Conservation (phyloP, 2,797 vertebrate species). For the Thripadectes ignobilis region DNA sequence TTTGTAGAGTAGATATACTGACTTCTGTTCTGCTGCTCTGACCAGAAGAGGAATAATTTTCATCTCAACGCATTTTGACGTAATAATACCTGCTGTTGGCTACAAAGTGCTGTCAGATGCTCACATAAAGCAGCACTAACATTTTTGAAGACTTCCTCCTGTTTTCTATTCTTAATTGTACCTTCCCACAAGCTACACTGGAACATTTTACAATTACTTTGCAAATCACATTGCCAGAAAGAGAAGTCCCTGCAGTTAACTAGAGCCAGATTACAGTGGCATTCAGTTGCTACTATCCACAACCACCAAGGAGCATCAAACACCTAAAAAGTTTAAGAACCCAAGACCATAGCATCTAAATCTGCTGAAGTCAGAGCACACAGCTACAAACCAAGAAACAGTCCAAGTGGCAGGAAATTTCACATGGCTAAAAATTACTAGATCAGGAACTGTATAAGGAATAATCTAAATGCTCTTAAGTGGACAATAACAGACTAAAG, state of each 20-base stretch:
- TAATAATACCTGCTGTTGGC: slow-evolving; percentile 27
- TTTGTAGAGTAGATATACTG: not conserved
- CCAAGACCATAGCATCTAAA: not conserved
- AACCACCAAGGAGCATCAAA: not conserved
- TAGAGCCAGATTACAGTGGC: not conserved
- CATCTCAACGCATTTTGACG: slow-evolving; percentile 21
- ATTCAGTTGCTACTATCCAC: not conserved
- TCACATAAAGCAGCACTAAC: not conserved
- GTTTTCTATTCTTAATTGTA: slow-evolving; percentile 10
- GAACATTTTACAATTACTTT: slow-evolving; percentile 20
- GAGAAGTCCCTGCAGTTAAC: not conserved
- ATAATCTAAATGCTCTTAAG: not conserved
- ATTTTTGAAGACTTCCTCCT: slow-evolving; percentile 33
- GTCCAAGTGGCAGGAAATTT: not conserved
- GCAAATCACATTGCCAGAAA: not conserved
- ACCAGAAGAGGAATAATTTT: slow-evolving; percentile 24
- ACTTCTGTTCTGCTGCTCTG: slow-evolving; percentile 9
- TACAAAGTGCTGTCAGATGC: slow-evolving; percentile 38
- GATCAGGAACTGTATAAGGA: not conserved
- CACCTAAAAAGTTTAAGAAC: not conserved
- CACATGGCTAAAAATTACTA: not conserved
- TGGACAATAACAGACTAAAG: not conserved
- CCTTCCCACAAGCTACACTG: slow-evolving; percentile 1
- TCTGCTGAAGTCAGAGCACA: not conserved
- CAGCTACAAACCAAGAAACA: not conserved